phyloP scores from a whole-genome alignment of 2,797 vertebrate genomes.

The Ambastaia sidthimunki region DNA sequence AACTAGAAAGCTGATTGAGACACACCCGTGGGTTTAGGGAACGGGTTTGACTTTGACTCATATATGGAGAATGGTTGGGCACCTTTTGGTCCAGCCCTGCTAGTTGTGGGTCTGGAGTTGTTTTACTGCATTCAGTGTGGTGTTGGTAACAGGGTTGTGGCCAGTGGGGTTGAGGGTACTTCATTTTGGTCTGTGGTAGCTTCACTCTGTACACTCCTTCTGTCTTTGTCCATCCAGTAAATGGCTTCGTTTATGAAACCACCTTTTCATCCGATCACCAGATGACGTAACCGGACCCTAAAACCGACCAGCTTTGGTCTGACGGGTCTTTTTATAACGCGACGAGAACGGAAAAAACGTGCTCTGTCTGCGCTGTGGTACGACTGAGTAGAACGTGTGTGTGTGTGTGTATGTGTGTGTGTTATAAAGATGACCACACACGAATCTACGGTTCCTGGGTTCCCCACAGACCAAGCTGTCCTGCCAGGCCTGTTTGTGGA shows the following conservation, averaged over 20 bases:
- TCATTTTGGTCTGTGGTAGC: slow-evolving; percentile 62
- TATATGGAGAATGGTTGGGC: neutral
- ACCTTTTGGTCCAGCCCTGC: slow-evolving; percentile 26
- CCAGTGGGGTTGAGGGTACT: slow-evolving; percentile 53
- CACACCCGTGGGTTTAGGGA: neutral
- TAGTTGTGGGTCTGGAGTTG: slow-evolving; percentile 45
- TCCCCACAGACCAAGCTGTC: slow-evolving; percentile 39
- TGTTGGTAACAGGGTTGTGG: slow-evolving; percentile 54
- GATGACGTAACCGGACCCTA: slow-evolving; percentile 49
- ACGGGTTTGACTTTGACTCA: neutral
- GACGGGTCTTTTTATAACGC: slow-evolving; percentile 44
- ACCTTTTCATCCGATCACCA: slow-evolving; percentile 50
- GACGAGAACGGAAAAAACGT: slow-evolving; percentile 32
- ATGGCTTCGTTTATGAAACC: slow-evolving; percentile 53
- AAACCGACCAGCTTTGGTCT: slow-evolving; percentile 48
- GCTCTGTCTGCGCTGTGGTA: slow-evolving; percentile 29
- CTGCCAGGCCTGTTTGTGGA: slow-evolving; percentile 39
- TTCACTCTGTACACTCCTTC: slow-evolving; percentile 37
- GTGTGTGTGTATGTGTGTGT: slow-evolving; percentile 24
- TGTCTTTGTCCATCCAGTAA: slow-evolving; percentile 50
- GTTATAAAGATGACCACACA: slow-evolving; percentile 50
- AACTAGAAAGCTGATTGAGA: neutral
- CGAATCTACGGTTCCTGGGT: slow-evolving; percentile 34
- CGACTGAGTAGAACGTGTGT: neutral
- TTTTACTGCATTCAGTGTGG: slow-evolving; percentile 60